phyloP scores from a whole-genome alignment of 30 jellyfish, hydroid and myxozoan species.

The Turritopsis dohrnii region DNA sequence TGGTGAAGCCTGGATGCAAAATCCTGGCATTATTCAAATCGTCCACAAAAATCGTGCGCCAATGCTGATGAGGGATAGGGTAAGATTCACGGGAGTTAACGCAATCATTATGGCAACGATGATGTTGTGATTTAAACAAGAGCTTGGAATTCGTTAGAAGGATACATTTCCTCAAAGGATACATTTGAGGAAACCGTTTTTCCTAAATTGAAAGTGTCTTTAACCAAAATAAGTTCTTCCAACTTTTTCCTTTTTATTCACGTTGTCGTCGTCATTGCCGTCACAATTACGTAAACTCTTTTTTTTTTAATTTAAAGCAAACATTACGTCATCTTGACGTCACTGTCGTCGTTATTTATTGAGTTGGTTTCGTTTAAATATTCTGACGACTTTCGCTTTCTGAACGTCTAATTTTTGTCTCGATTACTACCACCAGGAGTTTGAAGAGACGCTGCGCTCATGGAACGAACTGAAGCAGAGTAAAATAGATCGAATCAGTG shows the following conservation, averaged over 20 bases:
- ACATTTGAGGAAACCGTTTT: too few relatives aligned
- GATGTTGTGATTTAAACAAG: too few relatives aligned
- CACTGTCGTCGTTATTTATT: too few relatives aligned
- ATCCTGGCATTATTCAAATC: slow-evolving; percentile 91
- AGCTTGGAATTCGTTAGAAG: background rate
- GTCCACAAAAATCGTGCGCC: slow-evolving; percentile 93
- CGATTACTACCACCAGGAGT: slow-evolving; percentile 49
- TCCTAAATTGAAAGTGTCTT: too few relatives aligned
- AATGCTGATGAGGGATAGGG: slow-evolving; percentile 94
- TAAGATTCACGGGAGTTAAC: too few relatives aligned
- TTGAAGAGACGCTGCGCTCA: slow-evolving; percentile 93
- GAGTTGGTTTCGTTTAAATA: too few relatives aligned
- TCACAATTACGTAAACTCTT: background rate
- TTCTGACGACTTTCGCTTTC: too few relatives aligned
- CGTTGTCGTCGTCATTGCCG: background rate
- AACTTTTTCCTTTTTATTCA: too few relatives aligned
- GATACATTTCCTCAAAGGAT: background rate
- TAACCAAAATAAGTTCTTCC: too few relatives aligned
- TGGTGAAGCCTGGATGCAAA: slow-evolving; percentile 99
- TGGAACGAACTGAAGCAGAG: slow-evolving; percentile 93
- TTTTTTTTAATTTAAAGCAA: too few relatives aligned
- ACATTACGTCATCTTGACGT: too few relatives aligned
- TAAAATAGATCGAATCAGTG: slow-evolving; percentile 58
- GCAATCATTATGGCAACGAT: too few relatives aligned
- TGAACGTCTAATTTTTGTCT: background rate